Evolutionary conservation across 2,888 invertebrate genomes (phyloP).

Genomic region (Acanthoscelides obtectus): DNA sequence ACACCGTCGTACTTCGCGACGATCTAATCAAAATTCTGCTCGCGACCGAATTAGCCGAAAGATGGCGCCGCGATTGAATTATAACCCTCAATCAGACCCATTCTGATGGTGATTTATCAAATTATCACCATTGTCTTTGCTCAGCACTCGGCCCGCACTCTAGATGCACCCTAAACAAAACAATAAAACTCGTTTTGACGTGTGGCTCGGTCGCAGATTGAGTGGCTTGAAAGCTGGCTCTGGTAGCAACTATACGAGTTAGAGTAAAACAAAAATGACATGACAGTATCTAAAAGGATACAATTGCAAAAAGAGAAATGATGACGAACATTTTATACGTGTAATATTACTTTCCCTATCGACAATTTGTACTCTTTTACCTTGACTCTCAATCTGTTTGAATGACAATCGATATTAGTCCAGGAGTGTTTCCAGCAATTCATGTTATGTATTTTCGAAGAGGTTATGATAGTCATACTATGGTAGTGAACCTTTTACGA

Average conservation of each 20-base stretch:
- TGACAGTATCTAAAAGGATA: too few species aligned
- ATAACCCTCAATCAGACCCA: constrained; percentile 24
- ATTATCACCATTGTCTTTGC: constrained; percentile 11
- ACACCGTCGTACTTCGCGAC: neutral
- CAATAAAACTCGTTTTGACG: neutral
- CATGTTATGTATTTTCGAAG: too few species aligned
- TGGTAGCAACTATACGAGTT: too few species aligned
- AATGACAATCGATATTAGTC: neutral
- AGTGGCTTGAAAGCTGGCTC: too few species aligned
- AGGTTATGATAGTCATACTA: too few species aligned
- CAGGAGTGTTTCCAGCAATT: neutral
- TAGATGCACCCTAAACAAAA: neutral
- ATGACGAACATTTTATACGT: too few species aligned
- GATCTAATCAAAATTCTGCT: neutral
- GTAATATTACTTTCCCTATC: neutral
- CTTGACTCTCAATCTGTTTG: neutral
- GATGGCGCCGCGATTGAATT: constrained; percentile 19
- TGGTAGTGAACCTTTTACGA: too few species aligned
- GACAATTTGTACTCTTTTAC: neutral
- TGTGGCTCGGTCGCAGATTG: neutral
- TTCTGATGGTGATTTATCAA: constrained; percentile 24
- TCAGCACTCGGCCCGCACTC: neutral
- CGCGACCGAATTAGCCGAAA: constrained; percentile 5
- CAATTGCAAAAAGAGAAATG: too few species aligned
- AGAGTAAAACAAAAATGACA: too few species aligned